phyloP scores from a whole-genome alignment of 2,113 vertebrate genomes.

The Tragelaphus strepsiceros region DNA sequence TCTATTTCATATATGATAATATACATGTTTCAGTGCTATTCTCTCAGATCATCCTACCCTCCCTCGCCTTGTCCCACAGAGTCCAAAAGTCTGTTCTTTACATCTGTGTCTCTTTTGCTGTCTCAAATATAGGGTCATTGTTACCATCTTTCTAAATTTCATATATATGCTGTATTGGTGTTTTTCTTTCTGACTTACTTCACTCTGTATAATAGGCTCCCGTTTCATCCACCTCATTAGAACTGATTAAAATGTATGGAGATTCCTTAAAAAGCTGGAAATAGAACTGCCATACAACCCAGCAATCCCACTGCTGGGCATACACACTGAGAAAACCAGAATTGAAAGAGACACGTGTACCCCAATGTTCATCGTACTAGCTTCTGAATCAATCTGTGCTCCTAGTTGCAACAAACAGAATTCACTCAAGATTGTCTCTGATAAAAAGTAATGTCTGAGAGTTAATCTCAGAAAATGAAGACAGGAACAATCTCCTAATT shows the following conservation, averaged over 20 bases:
- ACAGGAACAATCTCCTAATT: background rate
- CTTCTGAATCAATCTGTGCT: background rate
- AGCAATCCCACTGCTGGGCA: background rate
- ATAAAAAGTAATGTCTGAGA: background rate
- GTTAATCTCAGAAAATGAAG: background rate
- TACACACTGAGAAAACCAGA: background rate
- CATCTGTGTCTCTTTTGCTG: background rate
- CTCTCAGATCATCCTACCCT: background rate
- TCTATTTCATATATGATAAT: background rate
- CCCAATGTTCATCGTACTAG: background rate
- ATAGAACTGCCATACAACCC: background rate
- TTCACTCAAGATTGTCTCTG: background rate
- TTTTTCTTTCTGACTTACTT: background rate
- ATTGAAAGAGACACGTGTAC: background rate
- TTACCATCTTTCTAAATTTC: background rate
- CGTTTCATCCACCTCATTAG: background rate
- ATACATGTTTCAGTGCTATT: background rate
- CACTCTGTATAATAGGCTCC: background rate
- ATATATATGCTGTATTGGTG: background rate
- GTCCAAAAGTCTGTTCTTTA: background rate
- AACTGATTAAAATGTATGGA: background rate
- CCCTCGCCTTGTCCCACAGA: accelerated
- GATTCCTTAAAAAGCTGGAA: background rate
- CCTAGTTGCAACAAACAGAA: background rate
- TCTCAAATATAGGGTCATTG: background rate